Base-by-base conservation (phyloP, 2,888 invertebrate genomes). In the Atrina japonica region DNA sequence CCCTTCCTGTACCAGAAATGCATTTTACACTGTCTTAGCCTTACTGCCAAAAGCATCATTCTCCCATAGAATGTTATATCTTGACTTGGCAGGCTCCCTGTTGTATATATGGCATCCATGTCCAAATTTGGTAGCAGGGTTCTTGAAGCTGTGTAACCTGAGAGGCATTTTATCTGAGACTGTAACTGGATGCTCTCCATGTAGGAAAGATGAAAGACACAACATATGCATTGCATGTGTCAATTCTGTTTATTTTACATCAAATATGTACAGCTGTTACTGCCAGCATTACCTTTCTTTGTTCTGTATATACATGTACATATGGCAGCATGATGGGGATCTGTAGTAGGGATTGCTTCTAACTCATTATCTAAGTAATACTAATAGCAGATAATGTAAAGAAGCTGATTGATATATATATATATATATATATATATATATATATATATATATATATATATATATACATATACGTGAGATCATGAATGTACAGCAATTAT, bases 121-220 rank as follows among this genome's bases (percentile, higher is more conserved):
- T 35, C 66, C 66, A 66, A 58, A 66, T 66, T 58, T 30, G 66
- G 58, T 40, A 58, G 50, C 25, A 27, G 56, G 66, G 49, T 25
- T 40, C 41, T 21, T 40, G 55, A 43, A 55, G 45, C 55, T 30
- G 35, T 64, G 66, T 58, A 58, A 66, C 58, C 7, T 16, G 66
- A 66, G 66, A 66, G 58, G n/a, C 23, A 29, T 29, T 45, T 50
- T 66, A 66, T 66, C 66, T 40, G 58, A 35, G 30, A 11, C 25
- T 45, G 45, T 66, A 66, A 66, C 58, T 66, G 66, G 66, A 66
- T 35, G 18, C 40, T 40, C 49, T 66, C 58, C 66, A 66, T 66
- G 66, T 55, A 50, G 27, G 66, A 58, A 11, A 11, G 35, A 35
- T 35, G 35, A 49, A 49, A 61, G 61, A 61, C 47, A 56, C 29